A percentile compares a stretch with the other conserved stretches of the same genome.
phyloP scores from a whole-genome alignment of 2,888 invertebrate species.

The Nephrotoma guestfalica region DNA sequence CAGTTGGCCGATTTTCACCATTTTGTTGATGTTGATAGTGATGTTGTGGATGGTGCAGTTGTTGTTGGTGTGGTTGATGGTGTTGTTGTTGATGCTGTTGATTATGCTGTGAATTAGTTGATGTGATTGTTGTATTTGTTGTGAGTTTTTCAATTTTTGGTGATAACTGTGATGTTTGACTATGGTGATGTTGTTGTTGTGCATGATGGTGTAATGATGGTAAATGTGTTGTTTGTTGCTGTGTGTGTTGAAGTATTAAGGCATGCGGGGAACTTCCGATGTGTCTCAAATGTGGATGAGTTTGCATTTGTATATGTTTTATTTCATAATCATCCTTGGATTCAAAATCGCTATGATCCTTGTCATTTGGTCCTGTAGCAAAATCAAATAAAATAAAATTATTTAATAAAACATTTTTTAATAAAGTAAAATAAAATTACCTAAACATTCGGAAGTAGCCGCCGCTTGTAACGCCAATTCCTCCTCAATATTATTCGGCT shows the following conservation, averaged over 20 bases:
- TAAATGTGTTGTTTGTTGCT: constrained; percentile 13
- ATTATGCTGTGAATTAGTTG: constrained; percentile 15
- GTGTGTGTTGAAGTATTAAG: constrained; percentile 23
- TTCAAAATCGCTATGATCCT: constrained; percentile 49
- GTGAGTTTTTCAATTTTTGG: constrained; percentile 26
- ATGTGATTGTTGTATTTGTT: constrained; percentile 19
- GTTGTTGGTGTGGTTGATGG: constrained; percentile 17
- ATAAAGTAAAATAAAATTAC: constrained; percentile 35
- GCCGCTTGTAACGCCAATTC: constrained; percentile 65
- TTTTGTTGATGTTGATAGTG: constrained; percentile 28
- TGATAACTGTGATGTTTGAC: constrained; percentile 8
- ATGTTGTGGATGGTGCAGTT: constrained; percentile 19
- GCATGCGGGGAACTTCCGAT: constrained; percentile 27
- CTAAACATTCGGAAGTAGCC: constrained; percentile 61
- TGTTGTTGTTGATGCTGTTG: constrained; percentile 17
- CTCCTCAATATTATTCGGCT: constrained; percentile 80
- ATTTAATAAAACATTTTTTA: background rate
- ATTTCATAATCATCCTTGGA: constrained; percentile 51
- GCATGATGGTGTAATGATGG: constrained; percentile 12
- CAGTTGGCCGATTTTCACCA: constrained; percentile 60
- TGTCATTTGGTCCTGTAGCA: constrained; percentile 42
- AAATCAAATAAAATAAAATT: background rate
- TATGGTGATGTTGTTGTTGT: constrained; percentile 12
- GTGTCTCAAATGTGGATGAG: constrained; percentile 38
- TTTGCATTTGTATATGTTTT: constrained; percentile 41